Evolutionary conservation across 2,888 invertebrate genomes (phyloP).

Genomic region (Tanytarsus gracilentus): DNA sequence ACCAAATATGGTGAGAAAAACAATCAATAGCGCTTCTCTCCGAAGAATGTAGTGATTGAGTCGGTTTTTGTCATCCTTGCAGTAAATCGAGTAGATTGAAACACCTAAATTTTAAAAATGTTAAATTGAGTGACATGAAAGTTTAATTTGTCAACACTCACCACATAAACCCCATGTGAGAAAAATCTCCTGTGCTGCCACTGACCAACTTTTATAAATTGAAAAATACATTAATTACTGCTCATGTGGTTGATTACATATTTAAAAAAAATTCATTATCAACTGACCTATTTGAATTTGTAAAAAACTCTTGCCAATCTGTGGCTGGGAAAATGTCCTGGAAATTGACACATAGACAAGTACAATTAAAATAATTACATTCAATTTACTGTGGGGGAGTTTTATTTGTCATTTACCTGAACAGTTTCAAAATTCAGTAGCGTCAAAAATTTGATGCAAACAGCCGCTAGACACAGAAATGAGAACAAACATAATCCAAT

Average conservation of each 20-base stretch:
- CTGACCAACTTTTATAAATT: too few species aligned
- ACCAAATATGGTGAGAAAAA: constrained; percentile 63
- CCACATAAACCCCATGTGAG: constrained; percentile 73
- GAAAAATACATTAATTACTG: too few species aligned
- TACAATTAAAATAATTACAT: not conserved
- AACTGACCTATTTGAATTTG: constrained; percentile 68
- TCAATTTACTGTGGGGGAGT: not conserved
- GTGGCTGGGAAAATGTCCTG: constrained; percentile 69
- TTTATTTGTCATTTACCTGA: constrained; percentile 31
- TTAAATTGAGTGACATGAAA: not conserved
- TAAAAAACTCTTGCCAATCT: constrained; percentile 75
- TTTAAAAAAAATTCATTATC: too few species aligned
- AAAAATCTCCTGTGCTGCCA: constrained; percentile 81
- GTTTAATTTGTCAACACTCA: constrained; percentile 41
- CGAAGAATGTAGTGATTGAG: constrained; percentile 36
- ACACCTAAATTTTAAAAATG: constrained; percentile 33
- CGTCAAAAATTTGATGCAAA: constrained; percentile 37
- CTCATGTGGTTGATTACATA: too few species aligned
- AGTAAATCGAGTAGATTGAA: constrained; percentile 40
- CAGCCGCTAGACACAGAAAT: constrained; percentile 52
- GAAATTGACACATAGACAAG: constrained; percentile 33
- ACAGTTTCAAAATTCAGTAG: constrained; percentile 36
- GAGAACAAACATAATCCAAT: constrained; percentile 72
- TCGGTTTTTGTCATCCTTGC: constrained; percentile 34
- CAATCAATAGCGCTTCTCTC: constrained; percentile 57